phyloP scores from a whole-genome alignment of 2,797 vertebrate genomes.

The Phrynocephalus guinanensis region DNA sequence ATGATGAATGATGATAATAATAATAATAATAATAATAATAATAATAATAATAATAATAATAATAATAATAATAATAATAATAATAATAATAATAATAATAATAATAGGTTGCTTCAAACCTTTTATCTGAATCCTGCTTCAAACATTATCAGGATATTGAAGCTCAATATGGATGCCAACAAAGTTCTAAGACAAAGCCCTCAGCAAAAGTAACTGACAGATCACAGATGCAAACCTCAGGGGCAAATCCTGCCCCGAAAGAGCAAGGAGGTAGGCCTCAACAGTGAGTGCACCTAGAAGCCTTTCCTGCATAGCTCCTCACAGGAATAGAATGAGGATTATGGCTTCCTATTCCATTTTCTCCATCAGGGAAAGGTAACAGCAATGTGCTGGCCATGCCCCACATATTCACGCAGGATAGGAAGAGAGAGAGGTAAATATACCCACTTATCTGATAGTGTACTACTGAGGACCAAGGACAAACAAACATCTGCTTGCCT shows the following conservation, averaged over 20 bases:
- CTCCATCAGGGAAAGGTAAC: too few species aligned
- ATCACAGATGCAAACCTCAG: background rate
- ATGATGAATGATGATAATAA: too few species aligned
- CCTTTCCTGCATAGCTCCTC: background rate
- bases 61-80: too few species aligned
- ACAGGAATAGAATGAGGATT: too few species aligned
- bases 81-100: too few species aligned
- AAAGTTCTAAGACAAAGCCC: background rate
- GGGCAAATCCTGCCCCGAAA: background rate
- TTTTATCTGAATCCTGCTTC: background rate
- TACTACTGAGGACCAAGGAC: background rate
- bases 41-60: too few species aligned
- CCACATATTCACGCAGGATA: background rate
- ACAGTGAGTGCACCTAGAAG: background rate
- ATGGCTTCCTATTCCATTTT: too few species aligned
- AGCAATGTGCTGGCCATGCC: background rate
- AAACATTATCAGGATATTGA: too few species aligned
- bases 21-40: too few species aligned
- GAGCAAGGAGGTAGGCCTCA: background rate
- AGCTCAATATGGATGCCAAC: background rate
- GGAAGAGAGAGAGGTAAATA: background rate
- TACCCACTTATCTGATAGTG: background rate
- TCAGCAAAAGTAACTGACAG: background rate
- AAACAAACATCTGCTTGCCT: background rate
- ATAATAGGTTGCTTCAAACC: slow-evolving; percentile 2